phyloP scores from a whole-genome alignment of 2,113 vertebrate genomes.

The Himantopus leucocephalus region DNA sequence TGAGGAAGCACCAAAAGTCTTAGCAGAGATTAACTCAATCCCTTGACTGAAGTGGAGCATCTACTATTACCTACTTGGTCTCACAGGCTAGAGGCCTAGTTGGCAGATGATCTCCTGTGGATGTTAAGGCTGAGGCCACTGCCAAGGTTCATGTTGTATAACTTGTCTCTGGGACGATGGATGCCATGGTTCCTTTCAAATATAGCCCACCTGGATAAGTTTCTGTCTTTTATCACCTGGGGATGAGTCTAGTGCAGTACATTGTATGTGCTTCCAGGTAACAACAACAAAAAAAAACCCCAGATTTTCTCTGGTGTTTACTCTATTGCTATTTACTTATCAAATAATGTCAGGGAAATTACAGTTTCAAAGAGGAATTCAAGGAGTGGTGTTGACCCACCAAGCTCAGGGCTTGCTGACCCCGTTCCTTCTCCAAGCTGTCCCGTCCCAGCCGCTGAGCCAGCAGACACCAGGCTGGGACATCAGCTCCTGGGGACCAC shows the following conservation, averaged over 20 bases:
- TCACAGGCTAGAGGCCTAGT: neutral
- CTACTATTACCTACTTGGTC: neutral
- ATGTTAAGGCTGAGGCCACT: neutral
- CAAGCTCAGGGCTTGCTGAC: fast-evolving
- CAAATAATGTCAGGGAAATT: neutral
- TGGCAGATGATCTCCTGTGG: neutral
- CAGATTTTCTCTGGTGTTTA: neutral
- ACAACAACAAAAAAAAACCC: neutral
- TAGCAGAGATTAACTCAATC: constrained; percentile 65
- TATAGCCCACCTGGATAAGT: neutral
- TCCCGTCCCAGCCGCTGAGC: neutral
- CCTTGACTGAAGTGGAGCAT: constrained; percentile 32
- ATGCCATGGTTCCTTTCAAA: neutral
- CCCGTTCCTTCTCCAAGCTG: fast-evolving
- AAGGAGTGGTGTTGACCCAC: neutral
- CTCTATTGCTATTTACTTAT: neutral
- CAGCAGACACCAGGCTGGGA: neutral
- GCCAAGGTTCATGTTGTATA: neutral
- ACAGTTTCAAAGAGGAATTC: neutral
- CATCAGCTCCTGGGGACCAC: fast-evolving
- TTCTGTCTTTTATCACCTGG: neutral
- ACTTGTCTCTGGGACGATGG: neutral
- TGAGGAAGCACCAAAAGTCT: constrained; percentile 42
- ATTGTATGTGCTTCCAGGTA: neutral
- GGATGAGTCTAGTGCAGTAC: neutral